Evolutionary conservation across 2,797 vertebrate species (phyloP).

Genomic region (Cirrhinus mrigala): DNA sequence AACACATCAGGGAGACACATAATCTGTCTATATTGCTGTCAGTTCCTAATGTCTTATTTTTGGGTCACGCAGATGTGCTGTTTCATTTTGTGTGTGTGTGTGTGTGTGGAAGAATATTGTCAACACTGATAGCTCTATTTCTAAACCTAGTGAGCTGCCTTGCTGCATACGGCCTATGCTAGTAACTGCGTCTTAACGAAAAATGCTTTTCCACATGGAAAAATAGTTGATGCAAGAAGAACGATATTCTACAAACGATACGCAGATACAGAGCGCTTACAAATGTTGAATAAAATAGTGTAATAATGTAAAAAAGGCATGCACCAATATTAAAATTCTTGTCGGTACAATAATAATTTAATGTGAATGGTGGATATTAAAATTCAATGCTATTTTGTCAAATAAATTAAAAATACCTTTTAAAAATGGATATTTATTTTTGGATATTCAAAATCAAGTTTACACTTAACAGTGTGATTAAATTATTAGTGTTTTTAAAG

Average conservation of each 20-base stretch:
- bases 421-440: background rate
- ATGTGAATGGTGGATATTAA: background rate
- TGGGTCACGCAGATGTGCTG: constrained; percentile 46
- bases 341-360: background rate
- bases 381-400: background rate
- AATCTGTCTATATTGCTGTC: constrained; percentile 49
- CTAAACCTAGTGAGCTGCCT: constrained; percentile 7
- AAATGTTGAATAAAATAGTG: background rate
- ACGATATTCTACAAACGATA: no score
- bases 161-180: background rate
- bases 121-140: constrained; percentile 10
- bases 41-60: constrained; percentile 43
- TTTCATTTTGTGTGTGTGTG: constrained; percentile 24
- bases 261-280: no score
- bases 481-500: background rate
- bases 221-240: background rate
- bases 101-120: constrained; percentile 23
- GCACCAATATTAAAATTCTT: background rate
- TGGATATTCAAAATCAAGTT: background rate
- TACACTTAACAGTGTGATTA: background rate
- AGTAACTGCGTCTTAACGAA: background rate
- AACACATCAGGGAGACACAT: constrained; percentile 48
- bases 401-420: no score
- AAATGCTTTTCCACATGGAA: background rate
- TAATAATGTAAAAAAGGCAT: background rate